Conservation (phyloP, 2,888 invertebrate species). For the Linnaemya vulpina region DNA sequence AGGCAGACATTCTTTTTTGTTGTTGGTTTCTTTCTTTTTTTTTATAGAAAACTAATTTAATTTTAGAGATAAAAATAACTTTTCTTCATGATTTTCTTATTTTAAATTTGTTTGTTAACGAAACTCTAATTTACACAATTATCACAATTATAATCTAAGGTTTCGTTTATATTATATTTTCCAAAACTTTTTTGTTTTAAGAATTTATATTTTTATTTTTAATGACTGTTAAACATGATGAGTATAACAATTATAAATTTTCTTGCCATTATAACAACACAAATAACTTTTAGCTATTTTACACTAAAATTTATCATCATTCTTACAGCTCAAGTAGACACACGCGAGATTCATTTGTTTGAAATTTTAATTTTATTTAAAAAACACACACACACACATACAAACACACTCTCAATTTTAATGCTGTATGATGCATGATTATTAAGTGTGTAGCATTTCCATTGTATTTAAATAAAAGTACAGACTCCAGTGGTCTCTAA, state of each 20-base stretch:
- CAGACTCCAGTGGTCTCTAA: slow-evolving; percentile 72
- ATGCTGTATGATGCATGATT: slow-evolving; percentile 1
- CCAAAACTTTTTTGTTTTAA: slow-evolving; percentile 22
- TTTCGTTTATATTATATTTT: slow-evolving; percentile 38
- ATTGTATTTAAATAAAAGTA: slow-evolving; percentile 69
- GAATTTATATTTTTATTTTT: slow-evolving; percentile 46
- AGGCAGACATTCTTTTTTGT: slow-evolving; percentile 58
- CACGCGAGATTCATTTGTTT: slow-evolving; percentile 56
- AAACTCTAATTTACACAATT: slow-evolving; percentile 46
- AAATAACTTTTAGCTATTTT: slow-evolving; percentile 33
- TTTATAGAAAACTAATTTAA: slow-evolving; percentile 2
- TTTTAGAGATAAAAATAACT: slow-evolving; percentile 21
- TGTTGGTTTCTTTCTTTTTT: slow-evolving; percentile 9
- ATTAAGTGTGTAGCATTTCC: slow-evolving; percentile 16
- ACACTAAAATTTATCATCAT: slow-evolving; percentile 52
- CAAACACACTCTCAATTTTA: slow-evolving; percentile 51
- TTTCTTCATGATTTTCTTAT: slow-evolving; percentile 1
- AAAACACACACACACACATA: slow-evolving; percentile 1
- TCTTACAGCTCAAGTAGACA: slow-evolving; percentile 44
- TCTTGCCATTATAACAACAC: slow-evolving; percentile 6
- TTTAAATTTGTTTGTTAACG: slow-evolving; percentile 4
- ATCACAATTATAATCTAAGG: slow-evolving; percentile 48
- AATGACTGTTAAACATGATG: slow-evolving; percentile 60
- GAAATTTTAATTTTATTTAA: slow-evolving; percentile 7
- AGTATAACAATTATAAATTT: slow-evolving; percentile 44